Evolutionary conservation across 2,797 vertebrate species (phyloP).

Genomic region (Ctenosaura bakeri): DNA sequence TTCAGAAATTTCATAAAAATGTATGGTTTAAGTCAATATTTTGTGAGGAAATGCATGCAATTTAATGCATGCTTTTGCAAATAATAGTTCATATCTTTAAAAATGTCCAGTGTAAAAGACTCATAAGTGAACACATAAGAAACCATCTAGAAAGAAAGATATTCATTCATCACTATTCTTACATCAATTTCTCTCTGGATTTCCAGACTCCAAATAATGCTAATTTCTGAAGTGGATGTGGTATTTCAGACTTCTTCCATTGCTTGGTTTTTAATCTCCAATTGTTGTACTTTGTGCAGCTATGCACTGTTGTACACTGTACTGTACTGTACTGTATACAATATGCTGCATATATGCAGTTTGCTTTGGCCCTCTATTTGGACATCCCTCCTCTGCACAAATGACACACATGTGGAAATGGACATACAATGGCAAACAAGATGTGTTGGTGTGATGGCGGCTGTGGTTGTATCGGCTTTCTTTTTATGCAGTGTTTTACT

Average conservation of each 20-base stretch:
- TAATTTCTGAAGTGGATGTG: neutral
- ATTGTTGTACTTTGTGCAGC: neutral
- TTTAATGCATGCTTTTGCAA: too few relatives aligned
- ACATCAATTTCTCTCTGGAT: neutral
- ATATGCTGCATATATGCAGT: too few relatives aligned
- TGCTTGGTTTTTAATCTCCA: neutral
- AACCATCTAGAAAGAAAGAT: neutral
- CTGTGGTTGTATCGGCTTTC: too few relatives aligned
- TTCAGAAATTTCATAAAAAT: neutral
- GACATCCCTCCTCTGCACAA: neutral
- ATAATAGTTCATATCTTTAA: neutral
- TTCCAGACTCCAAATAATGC: neutral
- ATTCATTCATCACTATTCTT: neutral
- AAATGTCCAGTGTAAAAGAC: neutral
- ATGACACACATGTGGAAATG: neutral
- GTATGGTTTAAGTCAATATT: neutral
- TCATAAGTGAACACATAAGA: neutral
- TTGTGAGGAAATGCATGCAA: neutral
- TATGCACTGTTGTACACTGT: too few relatives aligned
- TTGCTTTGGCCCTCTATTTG: neutral
- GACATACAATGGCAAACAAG: too few relatives aligned
- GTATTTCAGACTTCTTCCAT: neutral
- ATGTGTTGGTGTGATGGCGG: too few relatives aligned
- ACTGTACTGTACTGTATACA: too few relatives aligned
- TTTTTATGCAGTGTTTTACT: too few relatives aligned